A percentile compares a stretch with the other conserved stretches of the same genome.
phyloP scores from a whole-genome alignment of 1,140 invertebrate genomes.

The Aricia agestis region DNA sequence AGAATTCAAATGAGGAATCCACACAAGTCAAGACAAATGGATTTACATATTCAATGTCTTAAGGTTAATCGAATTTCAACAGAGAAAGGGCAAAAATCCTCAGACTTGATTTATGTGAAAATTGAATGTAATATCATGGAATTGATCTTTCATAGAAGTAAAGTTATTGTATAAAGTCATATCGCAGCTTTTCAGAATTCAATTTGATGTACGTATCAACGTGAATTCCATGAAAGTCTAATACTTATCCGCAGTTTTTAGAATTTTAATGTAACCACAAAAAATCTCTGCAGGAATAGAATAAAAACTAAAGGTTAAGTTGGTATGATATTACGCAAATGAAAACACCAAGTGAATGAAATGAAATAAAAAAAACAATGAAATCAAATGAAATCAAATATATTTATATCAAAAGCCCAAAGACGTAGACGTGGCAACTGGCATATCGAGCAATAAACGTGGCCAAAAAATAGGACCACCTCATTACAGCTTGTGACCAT shows the following conservation, averaged over 20 bases:
- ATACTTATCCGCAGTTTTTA: background rate
- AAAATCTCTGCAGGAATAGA: too few relatives aligned
- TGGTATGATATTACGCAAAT: too few relatives aligned
- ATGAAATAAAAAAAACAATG: too few relatives aligned
- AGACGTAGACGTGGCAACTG: too few relatives aligned
- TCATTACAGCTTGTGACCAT: too few relatives aligned
- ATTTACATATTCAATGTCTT: slow-evolving; percentile 11
- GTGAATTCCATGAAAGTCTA: background rate
- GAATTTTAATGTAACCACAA: too few relatives aligned
- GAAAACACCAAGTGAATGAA: too few relatives aligned
- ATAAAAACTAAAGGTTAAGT: too few relatives aligned
- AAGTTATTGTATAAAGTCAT: background rate
- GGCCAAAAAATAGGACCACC: too few relatives aligned
- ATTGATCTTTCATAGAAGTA: background rate
- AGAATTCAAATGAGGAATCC: background rate
- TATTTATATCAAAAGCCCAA: too few relatives aligned
- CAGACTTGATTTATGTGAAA: background rate
- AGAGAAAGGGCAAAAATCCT: background rate
- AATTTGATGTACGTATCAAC: background rate
- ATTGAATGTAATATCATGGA: background rate
- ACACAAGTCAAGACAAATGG: background rate
- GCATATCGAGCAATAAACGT: too few relatives aligned
- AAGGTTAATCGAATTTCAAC: slow-evolving; percentile 9
- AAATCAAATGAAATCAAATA: too few relatives aligned
- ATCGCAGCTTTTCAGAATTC: background rate